Conservation (phyloP, 1,140 invertebrate species). For the Drosophila bifasciata region DNA sequence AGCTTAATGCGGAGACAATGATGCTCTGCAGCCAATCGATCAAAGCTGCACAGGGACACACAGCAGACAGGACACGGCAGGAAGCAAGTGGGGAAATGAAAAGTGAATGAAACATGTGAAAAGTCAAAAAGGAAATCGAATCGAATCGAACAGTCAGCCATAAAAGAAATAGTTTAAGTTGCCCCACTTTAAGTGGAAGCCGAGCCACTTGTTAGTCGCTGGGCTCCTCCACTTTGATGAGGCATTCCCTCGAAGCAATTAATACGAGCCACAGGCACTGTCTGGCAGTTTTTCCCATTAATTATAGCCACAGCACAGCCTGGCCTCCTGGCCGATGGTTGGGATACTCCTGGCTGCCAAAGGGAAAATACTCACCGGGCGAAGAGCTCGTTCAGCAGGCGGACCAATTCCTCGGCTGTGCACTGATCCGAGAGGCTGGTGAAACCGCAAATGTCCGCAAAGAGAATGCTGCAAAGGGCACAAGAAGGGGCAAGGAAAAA, state of each 20-base stretch:
- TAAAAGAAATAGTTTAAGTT: too few relatives aligned
- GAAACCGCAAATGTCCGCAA: slow-evolving; percentile 99
- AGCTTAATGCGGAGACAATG: slow-evolving; percentile 96
- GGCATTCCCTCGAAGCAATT: slow-evolving; percentile 32
- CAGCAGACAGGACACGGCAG: slow-evolving; percentile 4
- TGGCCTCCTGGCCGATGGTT: background rate
- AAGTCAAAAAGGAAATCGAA: too few relatives aligned
- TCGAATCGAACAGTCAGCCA: too few relatives aligned
- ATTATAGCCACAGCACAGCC: slow-evolving; percentile 30
- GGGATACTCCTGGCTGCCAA: background rate
- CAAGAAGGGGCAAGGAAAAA: slow-evolving; percentile 13
- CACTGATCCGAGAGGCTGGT: slow-evolving; percentile 97
- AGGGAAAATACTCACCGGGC: slow-evolving; percentile 88
- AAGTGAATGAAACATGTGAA: too few relatives aligned
- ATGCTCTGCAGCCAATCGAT: slow-evolving; percentile 94
- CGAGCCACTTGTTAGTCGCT: slow-evolving; percentile 23
- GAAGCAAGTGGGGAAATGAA: too few relatives aligned
- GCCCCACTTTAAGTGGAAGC: slow-evolving; percentile 2
- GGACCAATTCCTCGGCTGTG: slow-evolving; percentile 97
- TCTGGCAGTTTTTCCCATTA: slow-evolving; percentile 51
- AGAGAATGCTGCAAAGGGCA: slow-evolving; percentile 94
- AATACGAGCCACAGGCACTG: slow-evolving; percentile 42
- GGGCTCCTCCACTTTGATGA: slow-evolving; percentile 25
- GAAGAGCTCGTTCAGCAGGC: slow-evolving; percentile 97
- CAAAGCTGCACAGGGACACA: slow-evolving; percentile 88